phyloP scores from a whole-genome alignment of 2,888 invertebrate species.

The Lysandra bellargus region DNA sequence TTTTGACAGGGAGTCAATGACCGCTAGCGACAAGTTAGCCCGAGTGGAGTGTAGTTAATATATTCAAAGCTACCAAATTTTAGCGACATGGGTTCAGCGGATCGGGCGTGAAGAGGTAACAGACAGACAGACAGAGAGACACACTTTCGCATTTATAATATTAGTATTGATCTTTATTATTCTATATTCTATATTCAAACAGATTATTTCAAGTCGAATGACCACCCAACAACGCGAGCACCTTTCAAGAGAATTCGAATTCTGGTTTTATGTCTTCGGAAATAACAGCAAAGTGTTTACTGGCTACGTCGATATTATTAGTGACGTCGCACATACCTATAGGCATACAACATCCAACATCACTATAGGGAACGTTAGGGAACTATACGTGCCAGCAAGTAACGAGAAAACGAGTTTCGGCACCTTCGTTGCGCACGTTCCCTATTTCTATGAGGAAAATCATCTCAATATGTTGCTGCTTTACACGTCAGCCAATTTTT shows the following conservation, averaged over 20 bases:
- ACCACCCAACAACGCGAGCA: slow-evolving; percentile 19
- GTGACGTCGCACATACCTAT: slow-evolving; percentile 22
- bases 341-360: background rate
- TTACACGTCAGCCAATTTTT: background rate
- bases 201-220: slow-evolving; percentile 5
- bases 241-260: slow-evolving; percentile 12
- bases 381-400: background rate
- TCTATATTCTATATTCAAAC: background rate
- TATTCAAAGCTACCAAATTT: too few relatives aligned
- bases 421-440: background rate
- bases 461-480: background rate
- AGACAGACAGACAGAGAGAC: too few relatives aligned
- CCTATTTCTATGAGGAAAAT: background rate
- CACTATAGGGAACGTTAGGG: background rate
- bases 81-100: too few relatives aligned
- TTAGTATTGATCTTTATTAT: too few relatives aligned
- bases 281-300: slow-evolving; percentile 22
- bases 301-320: slow-evolving; percentile 8
- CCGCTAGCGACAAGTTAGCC: too few relatives aligned
- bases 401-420: too few relatives aligned
- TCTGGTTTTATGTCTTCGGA: slow-evolving; percentile 20
- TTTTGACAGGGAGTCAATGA: too few relatives aligned
- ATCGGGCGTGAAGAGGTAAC: too few relatives aligned
- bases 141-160: too few relatives aligned
- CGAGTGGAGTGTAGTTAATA: too few relatives aligned